phyloP scores from a whole-genome alignment of 2,888 invertebrate species.

The Ctena decussata region DNA sequence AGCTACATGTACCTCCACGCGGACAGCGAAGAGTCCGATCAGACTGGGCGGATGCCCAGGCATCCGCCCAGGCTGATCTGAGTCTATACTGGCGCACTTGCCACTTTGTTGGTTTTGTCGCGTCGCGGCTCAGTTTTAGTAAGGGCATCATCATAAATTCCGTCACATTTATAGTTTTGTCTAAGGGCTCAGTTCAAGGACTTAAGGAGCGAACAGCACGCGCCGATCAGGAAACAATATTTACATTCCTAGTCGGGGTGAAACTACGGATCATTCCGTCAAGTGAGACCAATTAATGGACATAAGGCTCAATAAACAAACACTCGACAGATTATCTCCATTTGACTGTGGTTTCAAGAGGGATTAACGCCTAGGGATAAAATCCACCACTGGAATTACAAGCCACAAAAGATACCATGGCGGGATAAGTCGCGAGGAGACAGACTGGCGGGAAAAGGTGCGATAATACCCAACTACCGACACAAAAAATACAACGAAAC shows the following conservation, averaged over 20 bases:
- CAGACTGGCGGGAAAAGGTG: conserved; percentile 50
- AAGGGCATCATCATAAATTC: no score
- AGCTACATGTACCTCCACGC: no score
- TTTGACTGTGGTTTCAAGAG: conserved; percentile 57
- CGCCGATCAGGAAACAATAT: not conserved
- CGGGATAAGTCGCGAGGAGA: conserved; percentile 57
- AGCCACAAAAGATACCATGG: conserved; percentile 45
- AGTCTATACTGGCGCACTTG: no score
- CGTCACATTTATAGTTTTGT: no score
- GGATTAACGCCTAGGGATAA: conserved; percentile 58
- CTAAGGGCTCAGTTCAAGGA: no score
- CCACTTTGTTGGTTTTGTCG: no score
- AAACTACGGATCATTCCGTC: not conserved
- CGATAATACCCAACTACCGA: conserved; percentile 59
- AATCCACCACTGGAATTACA: conserved; percentile 32
- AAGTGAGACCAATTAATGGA: conserved; percentile 5
- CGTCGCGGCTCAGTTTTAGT: no score
- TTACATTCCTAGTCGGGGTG: not conserved
- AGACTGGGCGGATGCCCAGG: no score
- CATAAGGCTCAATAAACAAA: conserved; percentile 20
- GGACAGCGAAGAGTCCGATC: no score
- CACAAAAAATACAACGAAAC: conserved; percentile 59
- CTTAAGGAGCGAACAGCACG: not conserved
- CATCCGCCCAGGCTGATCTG: no score
- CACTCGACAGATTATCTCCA: conserved; percentile 63